Base-by-base conservation (phyloP, 2,797 vertebrate genomes). In the Eutrigla gurnardus region DNA sequence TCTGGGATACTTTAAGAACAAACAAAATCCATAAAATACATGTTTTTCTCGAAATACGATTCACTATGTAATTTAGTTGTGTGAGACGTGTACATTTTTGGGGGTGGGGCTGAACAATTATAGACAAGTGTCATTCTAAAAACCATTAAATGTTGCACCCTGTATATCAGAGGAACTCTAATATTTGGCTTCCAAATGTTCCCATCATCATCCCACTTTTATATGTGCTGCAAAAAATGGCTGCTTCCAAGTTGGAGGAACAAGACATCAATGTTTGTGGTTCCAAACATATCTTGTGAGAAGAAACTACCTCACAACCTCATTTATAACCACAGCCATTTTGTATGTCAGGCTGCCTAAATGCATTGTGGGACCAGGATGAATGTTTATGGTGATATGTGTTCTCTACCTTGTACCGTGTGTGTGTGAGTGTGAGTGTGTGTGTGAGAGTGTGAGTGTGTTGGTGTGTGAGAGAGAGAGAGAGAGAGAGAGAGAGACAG, bases 281-380 rank as follows among this genome's bases (percentile, higher is more conserved):
- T 60, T 64, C 25, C 9, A 45, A 7, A 1, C 15, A 11, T 14
- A 32, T 60, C 13, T 40, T 14, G 13, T 36, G 12, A 15, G 10
- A 47, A 37, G 3, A 33, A 57, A 64, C 39, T 15, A 53, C 5
- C 57, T 54, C 52, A 45, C 36, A 14, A 17, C 17, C 33, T 52
- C 60, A 59, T 75, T 69, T 71, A 73, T 33, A 43, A 42, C 50
- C 59, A 32, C 53, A 42, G 70, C 67, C 60, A 72, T 77, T 73
- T 57, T 78, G 37, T 62, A 12, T 58, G 71, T 76, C 47, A 67
- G 18, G 43, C 25, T 49, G 8, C 66, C 73, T 62, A 42, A 71
- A 82, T 63, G 40, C 74, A 83, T 73, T 75, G 70, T 82, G 77
- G 70, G 73, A 80, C 32, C 53, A 84, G 77, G 70, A 76, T 77